phyloP scores from a whole-genome alignment of 2,888 invertebrate genomes.

The Nasonia oneida region DNA sequence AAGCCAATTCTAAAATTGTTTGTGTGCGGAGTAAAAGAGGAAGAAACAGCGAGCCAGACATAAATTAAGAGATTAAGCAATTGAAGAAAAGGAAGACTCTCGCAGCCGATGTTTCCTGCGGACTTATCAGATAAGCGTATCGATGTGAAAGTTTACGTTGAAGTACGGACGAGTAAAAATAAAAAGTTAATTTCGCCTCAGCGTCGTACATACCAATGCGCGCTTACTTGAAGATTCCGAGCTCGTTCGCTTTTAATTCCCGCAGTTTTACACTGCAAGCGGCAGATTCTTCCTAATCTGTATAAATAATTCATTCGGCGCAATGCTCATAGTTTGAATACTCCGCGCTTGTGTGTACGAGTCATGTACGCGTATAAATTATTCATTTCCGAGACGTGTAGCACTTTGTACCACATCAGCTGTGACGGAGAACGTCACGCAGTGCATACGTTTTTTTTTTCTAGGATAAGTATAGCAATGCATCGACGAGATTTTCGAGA shows the following conservation, averaged over 20 bases:
- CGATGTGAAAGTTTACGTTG: neutral
- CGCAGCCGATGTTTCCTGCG: neutral
- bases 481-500: no score
- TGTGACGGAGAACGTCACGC: no score
- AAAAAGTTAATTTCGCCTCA: neutral
- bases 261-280: neutral
- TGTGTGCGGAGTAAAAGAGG: neutral
- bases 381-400: no score
- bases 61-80: neutral
- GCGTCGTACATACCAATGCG: neutral
- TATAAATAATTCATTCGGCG: no score
- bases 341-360: no score
- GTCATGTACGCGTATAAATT: no score
- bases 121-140: neutral
- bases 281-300: no score
- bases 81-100: neutral
- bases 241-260: neutral
- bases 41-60: neutral
- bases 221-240: neutral
- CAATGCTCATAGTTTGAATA: no score
- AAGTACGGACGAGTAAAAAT: neutral
- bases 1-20: neutral
- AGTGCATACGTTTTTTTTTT: no score
- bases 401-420: no score
- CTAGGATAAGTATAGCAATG: no score